Percentiles rank a stretch among this genome's conserved stretches.
phyloP scores from a whole-genome alignment of 37 sponge, comb jelly and placozoan genomes.

The Eunapius fragilis region DNA sequence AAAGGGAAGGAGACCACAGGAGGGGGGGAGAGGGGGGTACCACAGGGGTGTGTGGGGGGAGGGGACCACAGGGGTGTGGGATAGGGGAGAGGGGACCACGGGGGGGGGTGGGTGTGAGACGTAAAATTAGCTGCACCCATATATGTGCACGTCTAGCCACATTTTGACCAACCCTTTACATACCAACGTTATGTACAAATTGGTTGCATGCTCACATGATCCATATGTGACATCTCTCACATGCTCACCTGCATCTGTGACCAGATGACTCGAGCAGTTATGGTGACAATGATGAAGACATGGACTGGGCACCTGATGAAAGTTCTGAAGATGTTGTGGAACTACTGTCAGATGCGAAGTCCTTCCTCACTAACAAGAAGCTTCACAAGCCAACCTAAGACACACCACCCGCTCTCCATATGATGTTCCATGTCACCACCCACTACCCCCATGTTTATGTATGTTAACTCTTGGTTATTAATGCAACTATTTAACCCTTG shows the following conservation, averaged over 20 bases:
- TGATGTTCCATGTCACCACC: too few relatives aligned
- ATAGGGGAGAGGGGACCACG: too few relatives aligned
- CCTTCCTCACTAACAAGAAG: conserved; percentile 70
- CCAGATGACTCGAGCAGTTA: conserved; percentile 14
- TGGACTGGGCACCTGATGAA: conserved; percentile 60
- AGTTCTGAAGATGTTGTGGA: conserved; percentile 72
- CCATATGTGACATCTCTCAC: too few relatives aligned
- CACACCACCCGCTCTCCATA: not conserved
- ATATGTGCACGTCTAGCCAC: too few relatives aligned
- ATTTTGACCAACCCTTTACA: too few relatives aligned
- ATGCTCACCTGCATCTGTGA: not conserved
- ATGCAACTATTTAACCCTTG: too few relatives aligned
- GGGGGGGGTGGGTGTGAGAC: too few relatives aligned
- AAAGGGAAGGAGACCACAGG: not conserved
- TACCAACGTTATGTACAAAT: too few relatives aligned
- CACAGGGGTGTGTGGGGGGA: not conserved
- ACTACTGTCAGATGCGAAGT: conserved; percentile 57
- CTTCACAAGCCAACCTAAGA: conserved; percentile 34
- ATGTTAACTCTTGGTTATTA: not conserved
- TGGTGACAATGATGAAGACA: conserved; percentile 64
- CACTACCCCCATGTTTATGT: not conserved
- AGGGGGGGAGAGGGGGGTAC: not conserved
- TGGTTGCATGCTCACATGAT: too few relatives aligned
- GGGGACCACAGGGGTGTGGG: not conserved
- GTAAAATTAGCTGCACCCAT: too few relatives aligned